Evolutionary conservation across 1,140 invertebrate species (phyloP).

Genomic region (Heliconius hewitsoni): DNA sequence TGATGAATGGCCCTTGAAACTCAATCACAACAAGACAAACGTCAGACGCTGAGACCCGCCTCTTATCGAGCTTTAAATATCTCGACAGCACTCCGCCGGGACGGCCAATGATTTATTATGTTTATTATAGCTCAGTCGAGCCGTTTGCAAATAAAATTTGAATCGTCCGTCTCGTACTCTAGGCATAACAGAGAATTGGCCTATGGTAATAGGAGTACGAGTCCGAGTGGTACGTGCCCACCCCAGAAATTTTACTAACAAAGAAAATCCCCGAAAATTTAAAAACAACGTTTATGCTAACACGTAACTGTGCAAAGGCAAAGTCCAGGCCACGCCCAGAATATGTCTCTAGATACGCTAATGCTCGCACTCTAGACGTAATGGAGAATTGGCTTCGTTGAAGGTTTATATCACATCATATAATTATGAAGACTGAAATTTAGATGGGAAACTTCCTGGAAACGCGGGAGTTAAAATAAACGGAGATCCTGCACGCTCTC

Average conservation of each 20-base stretch:
- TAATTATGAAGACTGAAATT: conserved; percentile 41
- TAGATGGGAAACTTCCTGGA: conserved; percentile 62
- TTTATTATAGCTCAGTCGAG: conserved; percentile 50
- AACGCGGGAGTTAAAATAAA: conserved; percentile 50
- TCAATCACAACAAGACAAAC: conserved; percentile 45
- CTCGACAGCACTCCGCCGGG: conserved; percentile 51
- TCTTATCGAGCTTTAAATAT: conserved; percentile 58
- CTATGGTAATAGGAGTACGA: no score
- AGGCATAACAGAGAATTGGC: conserved; percentile 34
- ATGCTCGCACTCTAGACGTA: conserved; percentile 54
- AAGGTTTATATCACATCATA: conserved; percentile 58
- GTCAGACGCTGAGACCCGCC: conserved; percentile 42
- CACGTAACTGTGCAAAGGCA: no score
- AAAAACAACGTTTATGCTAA: no score
- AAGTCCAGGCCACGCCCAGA: no score
- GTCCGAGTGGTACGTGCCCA: no score
- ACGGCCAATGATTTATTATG: conserved; percentile 66
- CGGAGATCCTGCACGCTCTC: conserved; percentile 52
- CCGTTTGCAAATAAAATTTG: conserved; percentile 56
- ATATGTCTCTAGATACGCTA: no score
- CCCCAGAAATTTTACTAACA: no score
- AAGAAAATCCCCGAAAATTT: no score
- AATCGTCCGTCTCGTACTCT: conserved; percentile 57
- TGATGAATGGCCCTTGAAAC: conserved; percentile 44
- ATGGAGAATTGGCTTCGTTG: conserved; percentile 54